Percentiles rank a stretch among this genome's conserved stretches.
phyloP scores from a whole-genome alignment of 2,797 vertebrate species.

The Delichon dasypus region DNA sequence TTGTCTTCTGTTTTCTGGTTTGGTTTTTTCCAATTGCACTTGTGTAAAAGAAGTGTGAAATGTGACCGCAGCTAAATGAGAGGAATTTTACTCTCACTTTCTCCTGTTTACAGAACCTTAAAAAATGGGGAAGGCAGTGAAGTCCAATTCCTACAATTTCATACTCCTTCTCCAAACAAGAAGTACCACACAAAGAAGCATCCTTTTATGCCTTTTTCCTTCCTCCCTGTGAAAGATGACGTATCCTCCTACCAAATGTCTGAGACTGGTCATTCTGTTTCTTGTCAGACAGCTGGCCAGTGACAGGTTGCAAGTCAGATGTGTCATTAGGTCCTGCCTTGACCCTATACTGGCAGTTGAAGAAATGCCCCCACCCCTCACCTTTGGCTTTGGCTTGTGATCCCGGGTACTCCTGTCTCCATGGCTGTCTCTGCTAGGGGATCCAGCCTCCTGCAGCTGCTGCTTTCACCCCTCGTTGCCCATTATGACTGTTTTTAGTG shows the following conservation, averaged over 20 bases:
- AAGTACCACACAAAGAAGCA: not conserved
- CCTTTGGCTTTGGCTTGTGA: not conserved
- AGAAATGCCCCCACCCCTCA: not conserved
- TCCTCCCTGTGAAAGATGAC: not conserved
- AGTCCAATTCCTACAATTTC: not conserved
- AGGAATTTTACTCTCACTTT: slow-evolving; percentile 55
- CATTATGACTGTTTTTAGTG: not conserved
- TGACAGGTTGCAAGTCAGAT: not conserved
- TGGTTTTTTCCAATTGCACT: not conserved
- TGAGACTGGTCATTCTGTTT: slow-evolving; percentile 7
- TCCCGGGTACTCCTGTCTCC: not conserved
- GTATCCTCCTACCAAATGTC: not conserved
- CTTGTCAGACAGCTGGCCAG: not conserved
- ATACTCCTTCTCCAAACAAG: not conserved
- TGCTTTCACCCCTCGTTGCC: not conserved
- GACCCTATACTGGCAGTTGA: not conserved
- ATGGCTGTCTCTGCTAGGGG: not conserved
- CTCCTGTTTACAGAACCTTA: not conserved
- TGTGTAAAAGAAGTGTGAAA: slow-evolving; percentile 50
- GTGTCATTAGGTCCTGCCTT: not conserved
- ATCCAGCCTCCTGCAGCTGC: not conserved
- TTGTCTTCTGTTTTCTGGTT: slow-evolving; percentile 30
- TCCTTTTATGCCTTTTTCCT: not conserved
- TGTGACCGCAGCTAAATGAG: slow-evolving; percentile 30
- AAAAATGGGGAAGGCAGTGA: not conserved